A percentile compares a stretch with the other conserved stretches of the same genome.
Evolutionary conservation across 2,888 invertebrate species (phyloP).

Genomic region (Scrobipalpa costella): DNA sequence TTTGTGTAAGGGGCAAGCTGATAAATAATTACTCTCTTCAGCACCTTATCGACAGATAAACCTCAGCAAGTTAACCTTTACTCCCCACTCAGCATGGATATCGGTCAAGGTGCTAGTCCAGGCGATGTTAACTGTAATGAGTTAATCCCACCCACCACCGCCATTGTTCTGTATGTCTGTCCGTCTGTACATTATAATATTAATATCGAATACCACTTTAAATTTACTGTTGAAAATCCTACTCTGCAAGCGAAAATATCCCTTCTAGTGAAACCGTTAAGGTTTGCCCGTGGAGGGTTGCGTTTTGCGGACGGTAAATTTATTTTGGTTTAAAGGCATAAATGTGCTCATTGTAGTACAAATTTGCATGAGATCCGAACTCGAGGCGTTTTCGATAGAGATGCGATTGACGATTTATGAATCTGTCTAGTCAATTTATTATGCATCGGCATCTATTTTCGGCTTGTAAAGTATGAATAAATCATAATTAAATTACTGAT

Average conservation of each 20-base stretch:
- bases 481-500: background rate
- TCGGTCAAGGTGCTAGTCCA: slow-evolving; percentile 75
- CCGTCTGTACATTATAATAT: slow-evolving; percentile 71
- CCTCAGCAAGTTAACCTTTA: slow-evolving; percentile 20
- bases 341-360: slow-evolving; percentile 75
- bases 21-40: background rate
- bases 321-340: slow-evolving; percentile 48
- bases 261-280: background rate
- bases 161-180: slow-evolving; percentile 73
- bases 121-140: slow-evolving; percentile 65
- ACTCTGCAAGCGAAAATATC: slow-evolving; percentile 37
- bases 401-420: slow-evolving; percentile 60
- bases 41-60: slow-evolving; percentile 11
- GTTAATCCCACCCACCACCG: slow-evolving; percentile 74
- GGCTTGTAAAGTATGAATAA: slow-evolving; percentile 3
- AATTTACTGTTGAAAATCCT: slow-evolving; percentile 16
- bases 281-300: no score
- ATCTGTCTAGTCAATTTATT: slow-evolving; percentile 40
- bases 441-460: slow-evolving; percentile 25
- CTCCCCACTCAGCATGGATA: slow-evolving; percentile 57
- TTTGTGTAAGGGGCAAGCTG: background rate
- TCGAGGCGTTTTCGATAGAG: slow-evolving; percentile 58
- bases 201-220: slow-evolving; percentile 51
- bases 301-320: slow-evolving; percentile 22
- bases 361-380: slow-evolving; percentile 78